Evolutionary conservation across 30 jellyfish, hydroid and myxozoan species (phyloP).

Genomic region (Aurelia coerulea): DNA sequence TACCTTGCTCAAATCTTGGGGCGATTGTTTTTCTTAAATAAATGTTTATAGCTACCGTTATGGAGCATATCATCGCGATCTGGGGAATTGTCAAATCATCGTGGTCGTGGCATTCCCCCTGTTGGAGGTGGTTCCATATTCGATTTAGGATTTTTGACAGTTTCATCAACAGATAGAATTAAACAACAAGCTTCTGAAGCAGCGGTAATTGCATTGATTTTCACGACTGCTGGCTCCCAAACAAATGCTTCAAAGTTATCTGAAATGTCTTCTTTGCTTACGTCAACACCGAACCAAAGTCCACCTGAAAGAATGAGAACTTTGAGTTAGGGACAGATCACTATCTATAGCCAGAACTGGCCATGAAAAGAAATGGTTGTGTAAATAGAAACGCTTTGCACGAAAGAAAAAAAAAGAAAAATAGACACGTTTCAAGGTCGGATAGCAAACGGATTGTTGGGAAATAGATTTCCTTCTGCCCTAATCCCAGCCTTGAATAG

Average conservation of each 20-base stretch:
- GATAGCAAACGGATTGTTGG: no score
- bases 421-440: no score
- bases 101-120: conserved; percentile 63
- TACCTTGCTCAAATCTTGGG: no score
- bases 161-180: conserved; percentile 92
- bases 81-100: conserved; percentile 1
- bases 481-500: no score
- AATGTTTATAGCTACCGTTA: no score
- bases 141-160: conserved; percentile 98
- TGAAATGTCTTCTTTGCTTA: conserved; percentile 87
- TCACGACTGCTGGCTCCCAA: conserved; percentile 99
- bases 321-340: background rate
- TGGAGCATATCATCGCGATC: no score
- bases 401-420: no score
- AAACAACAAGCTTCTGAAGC: conserved; percentile 99
- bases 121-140: conserved; percentile 79
- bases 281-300: conserved; percentile 96
- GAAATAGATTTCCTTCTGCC: no score
- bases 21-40: no score
- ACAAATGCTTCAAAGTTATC: conserved; percentile 95
- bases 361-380: no score
- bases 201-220: conserved; percentile 95
- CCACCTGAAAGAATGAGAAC: conserved; percentile 69
- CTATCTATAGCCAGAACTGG: no score
- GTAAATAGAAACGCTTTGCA: no score